Evolutionary conservation across 2,888 invertebrate genomes (phyloP), one percentile per base, ranked within the genome.

Genomic region (Epicampocera succincta): DNA sequence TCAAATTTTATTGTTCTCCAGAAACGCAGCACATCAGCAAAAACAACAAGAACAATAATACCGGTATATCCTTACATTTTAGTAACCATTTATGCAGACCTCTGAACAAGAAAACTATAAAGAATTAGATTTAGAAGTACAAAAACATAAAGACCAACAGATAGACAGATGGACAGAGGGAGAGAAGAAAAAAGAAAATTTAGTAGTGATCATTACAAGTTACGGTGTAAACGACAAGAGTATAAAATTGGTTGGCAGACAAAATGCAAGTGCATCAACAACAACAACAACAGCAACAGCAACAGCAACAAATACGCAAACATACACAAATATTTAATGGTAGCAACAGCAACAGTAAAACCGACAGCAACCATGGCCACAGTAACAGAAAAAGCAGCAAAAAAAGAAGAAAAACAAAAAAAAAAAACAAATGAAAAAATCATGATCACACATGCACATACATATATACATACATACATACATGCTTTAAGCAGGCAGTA

Each of bases 1-100:
- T 79, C 58, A 73, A 73, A 73, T 79, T 79, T 79, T 73, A 79
- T 79, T 79, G 52, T 73, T 79, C 66, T 60, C 17, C 25, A 66
- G 71, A 78, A 78, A 6, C 56, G 29, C 48, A 50, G 44, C 5
- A 58, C 46, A 48, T 50, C 40, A 8, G 17, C 21, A 58, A 44
- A 25, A 58, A 19, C 48, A 65, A 21, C 15, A 46, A 29, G 8
- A 54, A 58, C n/a, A 46, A 48, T 60, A 61, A 21, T 60, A 68
- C 42, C 19, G 25, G 44, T 60, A 44, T 60, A 68, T 76, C 46
- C 25, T 58, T 13, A 13, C n/a, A 54, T 52, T 19, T 38, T 4
- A 61, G 61, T 9, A 33, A 33, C 25, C 42, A 44, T 38, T 63
- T 46, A 4, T 54, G 15, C 4, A 73, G 38, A 73, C 15, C 40